Evolutionary conservation across 2,888 invertebrate species (phyloP), one percentile per base, ranked within the genome.

Genomic region (Pristionchus exspectatus): DNA sequence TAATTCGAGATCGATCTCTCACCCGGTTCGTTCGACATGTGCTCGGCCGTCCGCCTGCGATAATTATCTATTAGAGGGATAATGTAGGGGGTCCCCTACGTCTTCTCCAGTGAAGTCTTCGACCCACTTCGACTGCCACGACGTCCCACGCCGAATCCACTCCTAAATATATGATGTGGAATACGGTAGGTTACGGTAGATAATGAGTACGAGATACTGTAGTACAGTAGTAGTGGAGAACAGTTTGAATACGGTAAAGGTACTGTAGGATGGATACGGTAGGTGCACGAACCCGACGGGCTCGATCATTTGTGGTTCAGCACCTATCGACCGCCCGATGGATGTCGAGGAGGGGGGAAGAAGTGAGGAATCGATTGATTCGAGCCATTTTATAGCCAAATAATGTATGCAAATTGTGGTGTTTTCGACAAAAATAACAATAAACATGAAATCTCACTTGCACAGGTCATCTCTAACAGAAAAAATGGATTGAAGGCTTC

Each of bases 81-180:
- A n/a, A 27, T 50, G 18, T 38, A 69, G 69, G 54, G 50, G 5
- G 1, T 81, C 50, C 7, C 50, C 14, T n/a, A 24, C 81, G 81
- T 81, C 50, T 18, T 50, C 81, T 81, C 81, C n/a, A 81, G n/a
- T n/a, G 81, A 81, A 16, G 81, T 50, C 54, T 50, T 81, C 50
- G 81, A 81, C n/a, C 81, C 81, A 81, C 44, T 81, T 50, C 81
- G 50, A 81, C 81, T n/a, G 27, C 81, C 50, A 3, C 81, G 33
- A 24, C 74, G 38, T 44, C 44, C 74, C 44, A n/a, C 74, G 18
- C 74, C 74, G 10, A 30, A 10, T 14, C 74, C 38, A 10, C 38
- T 38, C 38, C 74, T 74, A 30, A 24, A 69, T n/a, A 30, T 38
- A 14, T 44, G 10, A 7, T 30, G 7, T 7, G 38, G 74, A 74